Evolutionary conservation across 2,113 vertebrate species (phyloP), one percentile per base, ranked within the genome.

Genomic region (Dicentrarchus labrax): DNA sequence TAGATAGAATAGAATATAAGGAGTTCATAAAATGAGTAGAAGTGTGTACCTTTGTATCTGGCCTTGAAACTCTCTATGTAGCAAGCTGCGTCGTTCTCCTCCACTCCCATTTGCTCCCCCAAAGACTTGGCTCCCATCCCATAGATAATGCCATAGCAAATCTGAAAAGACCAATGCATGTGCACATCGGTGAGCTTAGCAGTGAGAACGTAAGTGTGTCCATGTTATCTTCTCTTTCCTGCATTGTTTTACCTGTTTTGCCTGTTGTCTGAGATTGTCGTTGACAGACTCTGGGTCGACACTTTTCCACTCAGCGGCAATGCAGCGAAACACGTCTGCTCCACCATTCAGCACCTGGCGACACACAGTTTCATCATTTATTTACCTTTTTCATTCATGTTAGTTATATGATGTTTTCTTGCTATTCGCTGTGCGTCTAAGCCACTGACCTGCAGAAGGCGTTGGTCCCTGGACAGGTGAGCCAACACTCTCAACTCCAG

Each of bases 81-180:
- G 87, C 84, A 95, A 60, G 96, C 96, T 17, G 98, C 98, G 76
- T 98, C 97, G 0, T 96, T 95, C 93, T 99, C 97, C 71, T 96
- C 96, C 88, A 98, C 94, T 61, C 95, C 97, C 98, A 99, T 99
- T 91, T 99, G 98, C 84, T 99, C 97, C 22, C 97, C 97, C 82
- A 99, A 93, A 84, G 98, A 97, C 82, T 98, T 99, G 62, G 98
- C 96, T 93, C 98, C 98, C 95, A 99, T 99, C 78, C 98, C 98
- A 50, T 99, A 99, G 87, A 99, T 97, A 73, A 99, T 99, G 83
- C 98, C 98, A 78, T 99, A 99, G 92, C 98, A 99, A 91, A 99
- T 98, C 98, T 99, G 86, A 43, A 83, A 60, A 69, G 24, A 75
- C 13, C 78, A 15, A 64, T 2, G 84, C 4, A 80, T 1, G 57